Conservation (phyloP, 2,888 invertebrate genomes). For the Hyposoter didymator region DNA sequence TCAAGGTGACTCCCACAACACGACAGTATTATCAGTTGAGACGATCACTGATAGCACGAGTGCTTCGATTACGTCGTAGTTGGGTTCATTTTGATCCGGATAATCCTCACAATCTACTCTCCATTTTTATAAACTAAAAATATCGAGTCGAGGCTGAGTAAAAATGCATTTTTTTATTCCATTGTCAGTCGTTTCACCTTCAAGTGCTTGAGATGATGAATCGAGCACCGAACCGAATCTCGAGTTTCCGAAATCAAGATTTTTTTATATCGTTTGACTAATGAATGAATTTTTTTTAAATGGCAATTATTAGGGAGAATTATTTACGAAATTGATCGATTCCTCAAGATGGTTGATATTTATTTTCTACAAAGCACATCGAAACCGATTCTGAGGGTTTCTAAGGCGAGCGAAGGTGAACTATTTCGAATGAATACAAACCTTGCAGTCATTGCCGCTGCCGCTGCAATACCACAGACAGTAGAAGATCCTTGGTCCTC, state of each 20-base stretch:
- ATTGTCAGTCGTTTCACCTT: neutral
- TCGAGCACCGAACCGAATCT: too few species aligned
- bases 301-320: neutral
- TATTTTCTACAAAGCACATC: neutral
- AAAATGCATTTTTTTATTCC: neutral
- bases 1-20: neutral
- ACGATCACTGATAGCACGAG: neutral
- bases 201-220: neutral
- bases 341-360: neutral
- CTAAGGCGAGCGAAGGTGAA: neutral
- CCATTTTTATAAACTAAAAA: neutral
- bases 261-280: too few species aligned
- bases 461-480: neutral
- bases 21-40: neutral
- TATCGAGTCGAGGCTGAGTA: neutral
- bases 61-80: neutral
- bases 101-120: neutral
- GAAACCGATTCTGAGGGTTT: neutral
- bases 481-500: neutral
- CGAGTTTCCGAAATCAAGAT: too few species aligned
- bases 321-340: neutral
- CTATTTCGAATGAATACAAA: constrained; percentile 1
- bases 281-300: too few species aligned
- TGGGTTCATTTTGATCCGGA: neutral
- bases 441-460: neutral